phyloP scores from a whole-genome alignment of 2,888 invertebrate species.

The Flabesymbios commensalis region DNA sequence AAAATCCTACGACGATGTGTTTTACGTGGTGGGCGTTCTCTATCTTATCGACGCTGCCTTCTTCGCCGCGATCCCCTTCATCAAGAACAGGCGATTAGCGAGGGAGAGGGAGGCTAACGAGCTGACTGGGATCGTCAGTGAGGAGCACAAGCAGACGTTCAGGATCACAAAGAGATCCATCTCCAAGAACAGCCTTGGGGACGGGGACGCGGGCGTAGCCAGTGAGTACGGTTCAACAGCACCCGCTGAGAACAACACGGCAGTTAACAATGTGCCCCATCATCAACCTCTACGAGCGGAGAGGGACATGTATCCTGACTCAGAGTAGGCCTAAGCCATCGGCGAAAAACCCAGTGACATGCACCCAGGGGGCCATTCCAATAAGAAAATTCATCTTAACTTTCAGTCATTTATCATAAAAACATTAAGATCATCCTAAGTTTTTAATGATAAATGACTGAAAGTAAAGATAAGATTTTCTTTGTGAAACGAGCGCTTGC shows the following conservation, averaged over 20 bases:
- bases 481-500: too few species aligned
- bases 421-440: too few species aligned
- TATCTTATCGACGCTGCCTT: constrained; percentile 36
- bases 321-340: too few species aligned
- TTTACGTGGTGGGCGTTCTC: constrained; percentile 40
- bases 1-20: constrained; percentile 42
- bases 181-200: constrained; percentile 16
- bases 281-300: too few species aligned
- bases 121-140: constrained; percentile 6
- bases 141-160: constrained; percentile 11
- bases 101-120: background rate
- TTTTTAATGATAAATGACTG: too few species aligned
- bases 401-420: too few species aligned
- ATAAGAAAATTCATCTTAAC: too few species aligned
- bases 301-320: too few species aligned
- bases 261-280: too few species aligned
- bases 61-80: constrained; percentile 35
- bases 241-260: background rate
- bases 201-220: constrained; percentile 18
- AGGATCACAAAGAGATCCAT: constrained; percentile 13
- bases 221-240: constrained; percentile 17
- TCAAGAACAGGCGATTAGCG: constrained; percentile 19
- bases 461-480: too few species aligned
- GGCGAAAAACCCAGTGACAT: too few species aligned
- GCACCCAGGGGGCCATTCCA: too few species aligned